Evolutionary conservation across 2,113 vertebrate genomes (phyloP), one percentile per base, ranked within the genome.

Genomic region (Synodontis membranacea): DNA sequence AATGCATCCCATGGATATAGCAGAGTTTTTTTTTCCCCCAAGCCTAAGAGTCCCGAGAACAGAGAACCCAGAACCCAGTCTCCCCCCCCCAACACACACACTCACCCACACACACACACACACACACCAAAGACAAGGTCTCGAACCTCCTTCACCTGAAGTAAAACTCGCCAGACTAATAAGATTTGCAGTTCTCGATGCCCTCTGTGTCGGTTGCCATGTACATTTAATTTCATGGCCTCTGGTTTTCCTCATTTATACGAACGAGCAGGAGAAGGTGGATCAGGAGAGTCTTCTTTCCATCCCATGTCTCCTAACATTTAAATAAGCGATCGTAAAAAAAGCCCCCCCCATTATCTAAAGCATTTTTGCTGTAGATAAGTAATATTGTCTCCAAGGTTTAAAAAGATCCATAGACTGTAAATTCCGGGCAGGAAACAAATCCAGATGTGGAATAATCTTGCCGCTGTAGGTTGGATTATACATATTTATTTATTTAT

Each of bases 101-200:
- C 60, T 12, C 42, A 72, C 10, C 28, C 23, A 74, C 70, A 74
- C 70, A 25, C 19, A 39, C 39, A 44, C 70, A 74, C 68, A 44
- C 17, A 70, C 66, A 37, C 37, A 70, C 37, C 70, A 74, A 14
- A 50, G n/a, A 58, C 52, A 58, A 39, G 34, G 78, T 58, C 50
- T 80, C 8, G 9, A 31, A 54, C 19, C 34, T 91, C 74, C 88
- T 88, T 80, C 74, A 86, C 86, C 91, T 91, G 91, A 91, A 91
- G 82, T 91, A 1, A 74, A 25, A 84, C 56, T 44, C 37, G n/a
- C 34, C 44, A 15, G 60, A 2, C 25, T 23, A 34, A 23, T 4
- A 48, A 42, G 31, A 0, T 50, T 52, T 34, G 3, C 17, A n/a
- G 19, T 46, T 14, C 10, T 42, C 21, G n/a, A 31, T 21, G 3